Percentiles rank a stretch among this genome's conserved stretches.
Evolutionary conservation across 2,888 invertebrate species (phyloP).

Genomic region (Hypomecis atomaria): DNA sequence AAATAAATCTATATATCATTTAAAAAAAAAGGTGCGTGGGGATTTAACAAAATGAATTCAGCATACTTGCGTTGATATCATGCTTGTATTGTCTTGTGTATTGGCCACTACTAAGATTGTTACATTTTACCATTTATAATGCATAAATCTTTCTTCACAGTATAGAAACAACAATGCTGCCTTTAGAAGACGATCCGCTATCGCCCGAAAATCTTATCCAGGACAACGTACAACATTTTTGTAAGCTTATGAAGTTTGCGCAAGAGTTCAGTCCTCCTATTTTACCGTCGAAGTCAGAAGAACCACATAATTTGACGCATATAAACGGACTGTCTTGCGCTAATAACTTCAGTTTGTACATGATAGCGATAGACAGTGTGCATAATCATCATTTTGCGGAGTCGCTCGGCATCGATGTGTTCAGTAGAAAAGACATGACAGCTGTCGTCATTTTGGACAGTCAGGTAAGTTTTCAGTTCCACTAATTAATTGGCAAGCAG

Average conservation of each 20-base stretch:
- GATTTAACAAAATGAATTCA: no score
- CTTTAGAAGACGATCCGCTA: constrained; percentile 76
- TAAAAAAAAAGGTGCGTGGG: no score
- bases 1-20: no score
- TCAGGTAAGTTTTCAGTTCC: constrained; percentile 78
- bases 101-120: no score
- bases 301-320: constrained; percentile 56
- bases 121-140: no score
- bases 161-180: constrained; percentile 75
- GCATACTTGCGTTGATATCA: no score
- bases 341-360: constrained; percentile 66
- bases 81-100: no score
- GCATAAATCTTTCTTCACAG: constrained; percentile 48
- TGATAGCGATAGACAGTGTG: constrained; percentile 89
- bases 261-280: constrained; percentile 67
- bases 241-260: constrained; percentile 71
- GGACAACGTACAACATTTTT: constrained; percentile 68
- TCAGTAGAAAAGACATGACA: constrained; percentile 85
- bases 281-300: constrained; percentile 53
- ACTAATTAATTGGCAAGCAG: no score
- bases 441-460: constrained; percentile 89
- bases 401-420: constrained; percentile 88
- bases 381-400: constrained; percentile 90
- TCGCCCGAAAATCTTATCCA: constrained; percentile 82
- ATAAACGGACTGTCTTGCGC: constrained; percentile 80